Base-by-base conservation (phyloP, 2,888 invertebrate genomes). In the Mesochorus sp. region DNA sequence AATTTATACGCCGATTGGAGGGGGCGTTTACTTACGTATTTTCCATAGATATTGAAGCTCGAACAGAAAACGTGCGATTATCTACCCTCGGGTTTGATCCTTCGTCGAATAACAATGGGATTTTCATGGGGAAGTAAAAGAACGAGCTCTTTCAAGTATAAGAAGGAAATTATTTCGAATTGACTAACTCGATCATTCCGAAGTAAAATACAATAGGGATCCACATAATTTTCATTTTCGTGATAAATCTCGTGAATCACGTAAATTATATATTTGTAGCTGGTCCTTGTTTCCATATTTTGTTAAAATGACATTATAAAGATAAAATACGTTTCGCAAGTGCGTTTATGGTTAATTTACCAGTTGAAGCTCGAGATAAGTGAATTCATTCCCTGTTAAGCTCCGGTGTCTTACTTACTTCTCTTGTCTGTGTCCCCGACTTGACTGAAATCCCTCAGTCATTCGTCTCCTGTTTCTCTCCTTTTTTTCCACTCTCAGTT, bases 1-100 rank as follows among this genome's bases (percentile, higher is more conserved):
- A 71, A 71, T 71, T 71, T 61, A 71, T 70, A 67, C 47, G 47
- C 55, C 55, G 44, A 55, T 68, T 68, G 42, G 21, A 31, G 42
- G 24, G 31, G n/a, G 34, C 3, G n/a, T 34, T 34, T 6, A 34
- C 6, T 34, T 34, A n/a, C 39, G 24, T 21, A 59, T 51, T 67
- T 28, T 26, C 26, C 42, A n/a, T n/a, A n/a, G n/a, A n/a, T n/a
- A n/a, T n/a, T n/a, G n/a, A n/a, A n/a, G n/a, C n/a, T n/a, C n/a
- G n/a, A n/a, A n/a, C n/a, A n/a, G n/a, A n/a, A n/a, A n/a, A n/a
- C n/a, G n/a, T n/a, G n/a, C n/a, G n/a, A n/a, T n/a, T n/a, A n/a
- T n/a, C n/a, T n/a, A n/a, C n/a, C n/a, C n/a, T n/a, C n/a, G n/a
- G n/a, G n/a, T n/a, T n/a, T n/a, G n/a, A n/a, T n/a, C n/a, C n/a